phyloP scores from a whole-genome alignment of 2,797 vertebrate species.

The Onychomys arenicola region DNA sequence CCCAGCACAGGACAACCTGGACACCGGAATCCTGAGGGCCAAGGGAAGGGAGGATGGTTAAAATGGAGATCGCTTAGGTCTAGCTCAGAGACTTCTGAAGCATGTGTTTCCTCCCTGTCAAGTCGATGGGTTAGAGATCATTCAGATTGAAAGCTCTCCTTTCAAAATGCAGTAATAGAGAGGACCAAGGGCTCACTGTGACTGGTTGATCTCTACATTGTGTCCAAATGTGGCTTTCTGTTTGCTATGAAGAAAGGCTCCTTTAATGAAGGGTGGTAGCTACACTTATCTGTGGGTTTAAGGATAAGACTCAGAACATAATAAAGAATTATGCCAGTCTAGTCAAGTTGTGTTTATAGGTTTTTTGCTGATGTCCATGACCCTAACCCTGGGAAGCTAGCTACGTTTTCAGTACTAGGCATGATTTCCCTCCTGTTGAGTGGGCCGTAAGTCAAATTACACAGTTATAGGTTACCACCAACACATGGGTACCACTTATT shows the following conservation, averaged over 20 bases:
- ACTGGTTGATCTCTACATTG: not conserved
- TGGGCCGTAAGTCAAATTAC: not conserved
- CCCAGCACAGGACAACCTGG: fast-evolving
- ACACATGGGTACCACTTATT: not conserved
- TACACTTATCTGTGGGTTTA: not conserved
- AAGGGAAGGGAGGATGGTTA: not conserved
- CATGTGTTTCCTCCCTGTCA: conserved; percentile 10
- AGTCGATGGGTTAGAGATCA: conserved; percentile 34
- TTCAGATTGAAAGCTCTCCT: conserved; percentile 8
- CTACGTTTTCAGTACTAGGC: not conserved
- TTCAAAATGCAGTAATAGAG: conserved; percentile 55
- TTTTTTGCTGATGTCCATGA: not conserved
- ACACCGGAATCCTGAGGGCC: fast-evolving
- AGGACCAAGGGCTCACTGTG: not conserved
- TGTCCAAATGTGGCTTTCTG: not conserved
- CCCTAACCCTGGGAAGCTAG: not conserved
- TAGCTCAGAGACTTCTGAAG: not conserved
- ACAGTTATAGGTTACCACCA: not conserved
- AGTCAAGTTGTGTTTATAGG: not conserved
- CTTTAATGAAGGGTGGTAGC: not conserved
- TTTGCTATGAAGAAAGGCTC: not conserved
- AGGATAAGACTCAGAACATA: not conserved
- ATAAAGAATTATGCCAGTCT: not conserved
- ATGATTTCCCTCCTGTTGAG: not conserved
- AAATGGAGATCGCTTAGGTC: not conserved